These are phyloP conservation scores for Schrankia costaestrigalis DNA, from an alignment of 2,888 invertebrate genomes.

Conservation along the genomic window DNA sequence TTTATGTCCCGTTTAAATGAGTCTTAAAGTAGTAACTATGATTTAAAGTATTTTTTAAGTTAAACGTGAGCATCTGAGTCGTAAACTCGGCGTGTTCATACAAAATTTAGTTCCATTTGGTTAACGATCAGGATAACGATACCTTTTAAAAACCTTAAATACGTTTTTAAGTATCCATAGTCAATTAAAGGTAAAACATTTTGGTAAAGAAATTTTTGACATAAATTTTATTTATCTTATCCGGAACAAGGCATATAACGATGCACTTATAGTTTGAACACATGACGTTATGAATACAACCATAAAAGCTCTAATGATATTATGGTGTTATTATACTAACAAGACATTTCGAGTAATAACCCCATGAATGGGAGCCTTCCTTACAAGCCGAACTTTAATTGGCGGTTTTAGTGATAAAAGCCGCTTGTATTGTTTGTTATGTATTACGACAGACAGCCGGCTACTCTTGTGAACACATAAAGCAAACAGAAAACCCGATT, in stretches of 20 bases:
- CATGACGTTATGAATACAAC: constrained; percentile 46
- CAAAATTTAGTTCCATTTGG: constrained; percentile 41
- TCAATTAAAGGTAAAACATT: constrained; percentile 63
- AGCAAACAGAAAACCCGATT: constrained; percentile 20
- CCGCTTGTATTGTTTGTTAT: constrained; percentile 24
- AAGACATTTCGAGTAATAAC: constrained; percentile 39
- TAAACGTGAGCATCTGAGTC: constrained; percentile 21
- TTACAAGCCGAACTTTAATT: constrained; percentile 27
- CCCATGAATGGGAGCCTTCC: constrained; percentile 24
- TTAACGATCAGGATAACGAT: constrained; percentile 54
- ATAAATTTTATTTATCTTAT: constrained; percentile 59
- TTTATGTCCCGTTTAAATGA: constrained; percentile 19
- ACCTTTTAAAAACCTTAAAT: constrained; percentile 48
- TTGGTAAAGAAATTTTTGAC: constrained; percentile 41
- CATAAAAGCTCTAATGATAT: constrained; percentile 52
- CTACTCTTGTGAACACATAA: constrained; percentile 18
- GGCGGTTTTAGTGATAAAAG: constrained; percentile 29
- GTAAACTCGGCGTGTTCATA: constrained; percentile 29
- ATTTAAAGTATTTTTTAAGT: constrained; percentile 15
- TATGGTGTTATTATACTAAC: constrained; percentile 51
- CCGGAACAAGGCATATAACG: constrained; percentile 46
- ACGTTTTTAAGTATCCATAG: constrained; percentile 50
- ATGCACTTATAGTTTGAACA: constrained; percentile 42
- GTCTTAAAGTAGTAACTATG: constrained; percentile 14
- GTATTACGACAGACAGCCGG: constrained; percentile 12